Percentiles rank a stretch among this genome's conserved stretches.
These are phyloP conservation scores for Campoplex capitator DNA, from an alignment of 2,888 invertebrate species.

Conservation along the genomic window DNA sequence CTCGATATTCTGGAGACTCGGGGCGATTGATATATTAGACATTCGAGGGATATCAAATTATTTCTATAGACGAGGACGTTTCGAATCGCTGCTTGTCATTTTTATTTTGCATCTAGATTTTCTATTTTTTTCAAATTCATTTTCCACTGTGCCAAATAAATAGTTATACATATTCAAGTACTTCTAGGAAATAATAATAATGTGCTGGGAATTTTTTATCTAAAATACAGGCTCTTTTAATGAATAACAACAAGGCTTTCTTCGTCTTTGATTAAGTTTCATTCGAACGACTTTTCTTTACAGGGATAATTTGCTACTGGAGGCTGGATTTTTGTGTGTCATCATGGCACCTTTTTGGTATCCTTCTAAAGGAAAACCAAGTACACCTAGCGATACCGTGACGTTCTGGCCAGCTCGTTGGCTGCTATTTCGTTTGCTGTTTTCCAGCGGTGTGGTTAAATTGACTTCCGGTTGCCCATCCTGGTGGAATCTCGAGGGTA, in stretches of 20 bases:
- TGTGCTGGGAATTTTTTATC: neutral
- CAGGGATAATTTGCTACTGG: constrained; percentile 91
- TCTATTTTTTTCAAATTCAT: neutral
- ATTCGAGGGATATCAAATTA: constrained; percentile 67
- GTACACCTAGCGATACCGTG: constrained; percentile 86
- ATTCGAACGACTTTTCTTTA: constrained; percentile 35
- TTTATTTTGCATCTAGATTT: constrained; percentile 14
- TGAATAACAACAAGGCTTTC: constrained; percentile 28
- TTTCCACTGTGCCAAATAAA: neutral
- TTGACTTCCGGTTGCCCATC: constrained; percentile 89
- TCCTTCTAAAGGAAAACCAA: constrained; percentile 83
- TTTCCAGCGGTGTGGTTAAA: constrained; percentile 90
- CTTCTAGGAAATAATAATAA: too few species aligned
- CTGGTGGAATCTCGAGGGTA: constrained; percentile 92
- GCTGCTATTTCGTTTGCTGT: constrained; percentile 90
- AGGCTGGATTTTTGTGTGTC: constrained; percentile 90
- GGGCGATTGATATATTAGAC: constrained; percentile 66
- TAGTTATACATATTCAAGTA: too few species aligned
- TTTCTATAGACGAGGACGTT: constrained; percentile 60
- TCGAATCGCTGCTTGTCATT: constrained; percentile 37
- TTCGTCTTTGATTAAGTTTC: neutral
- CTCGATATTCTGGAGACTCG: constrained; percentile 60
- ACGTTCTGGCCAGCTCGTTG: constrained; percentile 90
- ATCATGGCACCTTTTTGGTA: constrained; percentile 88
- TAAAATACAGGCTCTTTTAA: neutral